phyloP scores from a whole-genome alignment of 2,113 vertebrate species.

The Hepsetus odoe region DNA sequence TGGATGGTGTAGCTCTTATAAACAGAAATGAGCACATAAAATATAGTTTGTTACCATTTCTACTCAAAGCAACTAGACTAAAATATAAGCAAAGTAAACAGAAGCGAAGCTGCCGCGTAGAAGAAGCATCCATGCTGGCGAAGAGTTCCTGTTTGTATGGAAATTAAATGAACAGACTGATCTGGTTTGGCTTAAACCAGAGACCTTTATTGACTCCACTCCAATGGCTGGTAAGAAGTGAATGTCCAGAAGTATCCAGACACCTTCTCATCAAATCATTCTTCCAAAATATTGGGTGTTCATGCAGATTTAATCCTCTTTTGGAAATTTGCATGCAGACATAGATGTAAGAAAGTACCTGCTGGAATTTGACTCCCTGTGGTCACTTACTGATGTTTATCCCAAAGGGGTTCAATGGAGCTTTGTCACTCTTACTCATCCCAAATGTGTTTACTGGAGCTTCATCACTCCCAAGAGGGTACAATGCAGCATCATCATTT shows the following conservation, averaged over 20 bases:
- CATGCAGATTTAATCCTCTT: not conserved
- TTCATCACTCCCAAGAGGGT: not conserved
- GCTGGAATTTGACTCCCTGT: no score
- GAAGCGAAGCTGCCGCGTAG: slow-evolving; percentile 54
- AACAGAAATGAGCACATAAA: slow-evolving; percentile 56
- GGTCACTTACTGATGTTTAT: no score
- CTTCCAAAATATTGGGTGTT: not conserved
- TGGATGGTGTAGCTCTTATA: not conserved
- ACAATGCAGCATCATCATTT: no score
- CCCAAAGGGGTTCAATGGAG: no score
- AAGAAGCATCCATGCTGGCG: slow-evolving; percentile 49
- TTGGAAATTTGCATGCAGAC: no score
- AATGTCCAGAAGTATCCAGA: not conserved
- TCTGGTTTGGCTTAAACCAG: not conserved
- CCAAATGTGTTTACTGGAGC: not conserved
- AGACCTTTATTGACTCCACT: not conserved
- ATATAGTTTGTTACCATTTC: slow-evolving; percentile 51
- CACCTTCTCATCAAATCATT: not conserved
- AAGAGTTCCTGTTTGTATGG: slow-evolving; percentile 29
- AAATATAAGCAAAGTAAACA: slow-evolving; percentile 46
- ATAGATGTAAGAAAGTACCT: no score
- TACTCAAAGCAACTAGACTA: slow-evolving; percentile 60
- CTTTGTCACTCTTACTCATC: not conserved
- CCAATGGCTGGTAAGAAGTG: not conserved
- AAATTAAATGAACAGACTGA: not conserved